Evolutionary conservation across 2,888 invertebrate species (phyloP), one percentile per base, ranked within the genome.

Genomic region (Cheilosia impressa): DNA sequence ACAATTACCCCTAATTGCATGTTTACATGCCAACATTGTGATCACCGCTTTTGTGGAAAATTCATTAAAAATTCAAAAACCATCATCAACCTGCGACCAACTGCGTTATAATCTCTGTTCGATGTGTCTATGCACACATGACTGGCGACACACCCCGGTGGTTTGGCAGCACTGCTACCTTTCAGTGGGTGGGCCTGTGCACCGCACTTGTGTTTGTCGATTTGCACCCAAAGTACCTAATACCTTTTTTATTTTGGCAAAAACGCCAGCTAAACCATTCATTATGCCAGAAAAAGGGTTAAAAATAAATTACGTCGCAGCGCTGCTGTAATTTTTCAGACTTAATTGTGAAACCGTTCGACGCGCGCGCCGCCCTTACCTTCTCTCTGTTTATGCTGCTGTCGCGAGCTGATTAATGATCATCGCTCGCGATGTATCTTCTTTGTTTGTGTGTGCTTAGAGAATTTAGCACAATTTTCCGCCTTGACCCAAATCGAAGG

Each of bases 401-500:
- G 63, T 65, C 38, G 7, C 38, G 57, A 52, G 17, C 57, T 69
- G 83, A 78, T 83, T 78, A 83, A 83, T 83, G 83, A 73, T 78
- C 68, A 83, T 73, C 78, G 62, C 55, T 66, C 57, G 55, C 47
- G 22, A 45, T 55, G 41, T n/a, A 60, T 43, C 55, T 62, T 72
- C 2, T 57, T 34, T 47, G 10, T 24, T 62, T 22, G 45, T 65
- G 65, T 65, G 53, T 58, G 43, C 34, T 43, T 13, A 58, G 31
- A 57, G 19, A 65, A 72, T 52, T 55, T 34, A 62, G 38, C 65
- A 81, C 52, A 62, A 31, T 53, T 17, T 62, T 57, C 65, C 58
- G 78, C 83, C 78, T 83, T 83, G 83, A 83, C 83, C 83, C 72
- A 78, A 83, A 78, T 83, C 73, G 68, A 50, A 57, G 72, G 68